A percentile compares a stretch with the other conserved stretches of the same genome.
These are phyloP conservation scores for Atta texana DNA, from an alignment of 1,140 invertebrate genomes.

Conservation along the genomic window DNA sequence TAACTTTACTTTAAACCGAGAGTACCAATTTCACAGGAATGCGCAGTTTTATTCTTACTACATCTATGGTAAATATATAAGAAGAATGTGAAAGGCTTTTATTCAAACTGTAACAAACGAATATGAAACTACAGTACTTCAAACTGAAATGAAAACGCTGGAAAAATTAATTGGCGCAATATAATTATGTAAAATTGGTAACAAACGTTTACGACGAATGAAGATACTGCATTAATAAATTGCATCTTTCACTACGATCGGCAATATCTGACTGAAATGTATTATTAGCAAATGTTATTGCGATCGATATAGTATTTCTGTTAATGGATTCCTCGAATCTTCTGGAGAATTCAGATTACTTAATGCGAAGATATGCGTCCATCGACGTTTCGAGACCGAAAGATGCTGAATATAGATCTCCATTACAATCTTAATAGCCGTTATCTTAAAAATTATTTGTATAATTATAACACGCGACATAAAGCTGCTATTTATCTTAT, in stretches of 20 bases:
- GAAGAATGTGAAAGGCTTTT: neutral
- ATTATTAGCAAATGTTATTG: slow-evolving; percentile 31
- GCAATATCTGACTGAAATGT: slow-evolving; percentile 18
- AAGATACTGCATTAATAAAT: slow-evolving; percentile 16
- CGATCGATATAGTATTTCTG: slow-evolving; percentile 37
- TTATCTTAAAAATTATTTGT: neutral
- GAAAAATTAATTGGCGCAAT: neutral
- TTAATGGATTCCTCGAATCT: slow-evolving; percentile 33
- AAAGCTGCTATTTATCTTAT: neutral
- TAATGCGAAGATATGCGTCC: neutral
- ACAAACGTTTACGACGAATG: slow-evolving; percentile 25
- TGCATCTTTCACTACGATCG: neutral
- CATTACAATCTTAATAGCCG: neutral
- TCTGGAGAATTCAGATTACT: neutral
- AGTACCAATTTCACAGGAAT: no score
- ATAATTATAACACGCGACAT: neutral
- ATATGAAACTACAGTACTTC: neutral
- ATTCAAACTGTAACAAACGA: neutral
- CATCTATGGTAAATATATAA: neutral
- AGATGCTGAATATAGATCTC: neutral
- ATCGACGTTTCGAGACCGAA: neutral
- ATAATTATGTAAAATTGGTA: slow-evolving; percentile 46
- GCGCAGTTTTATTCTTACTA: no score
- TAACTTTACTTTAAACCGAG: no score
- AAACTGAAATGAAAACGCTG: neutral